A percentile compares a stretch with the other conserved stretches of the same genome.
These are phyloP conservation scores for Hyposmocoma kahamanoa DNA, from an alignment of 1,140 invertebrate species.

Conservation along the genomic window DNA sequence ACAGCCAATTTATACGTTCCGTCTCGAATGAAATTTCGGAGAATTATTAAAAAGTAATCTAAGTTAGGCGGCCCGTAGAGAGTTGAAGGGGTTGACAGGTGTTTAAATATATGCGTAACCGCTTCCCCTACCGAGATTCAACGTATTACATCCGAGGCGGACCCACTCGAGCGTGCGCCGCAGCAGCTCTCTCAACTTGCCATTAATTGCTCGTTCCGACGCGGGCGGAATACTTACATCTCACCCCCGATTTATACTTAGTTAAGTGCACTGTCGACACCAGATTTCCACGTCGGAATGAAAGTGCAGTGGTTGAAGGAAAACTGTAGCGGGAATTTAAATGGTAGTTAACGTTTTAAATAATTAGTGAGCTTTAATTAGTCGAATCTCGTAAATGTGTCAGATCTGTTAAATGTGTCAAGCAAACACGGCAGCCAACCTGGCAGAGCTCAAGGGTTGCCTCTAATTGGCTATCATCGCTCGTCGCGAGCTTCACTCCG, in stretches of 20 bases:
- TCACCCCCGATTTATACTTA: background rate
- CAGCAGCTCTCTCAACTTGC: conserved; percentile 25
- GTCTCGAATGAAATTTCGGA: conserved; percentile 44
- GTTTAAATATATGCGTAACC: conserved; percentile 55
- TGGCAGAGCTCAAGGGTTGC: background rate
- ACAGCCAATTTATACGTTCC: conserved; percentile 55
- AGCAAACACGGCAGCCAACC: conserved; percentile 9
- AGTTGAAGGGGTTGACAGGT: conserved; percentile 55
- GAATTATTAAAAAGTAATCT: conserved; percentile 70
- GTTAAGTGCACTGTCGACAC: background rate
- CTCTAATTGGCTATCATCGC: conserved; percentile 31
- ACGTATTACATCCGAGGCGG: conserved; percentile 35
- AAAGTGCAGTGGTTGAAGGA: too few species aligned
- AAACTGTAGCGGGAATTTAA: too few species aligned
- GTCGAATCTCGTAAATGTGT: too few species aligned
- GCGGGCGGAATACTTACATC: conserved; percentile 24
- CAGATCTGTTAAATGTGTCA: too few species aligned
- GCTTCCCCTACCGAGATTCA: conserved; percentile 36
- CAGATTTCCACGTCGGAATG: too few species aligned
- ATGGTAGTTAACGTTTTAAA: too few species aligned
- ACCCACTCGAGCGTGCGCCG: conserved; percentile 38
- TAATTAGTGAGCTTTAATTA: too few species aligned
- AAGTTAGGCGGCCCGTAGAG: conserved; percentile 57
- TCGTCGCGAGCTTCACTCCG: conserved; percentile 15
- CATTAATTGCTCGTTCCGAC: conserved; percentile 47